Conservation (phyloP, 2,113 vertebrate genomes). For the Forbesichthys papilliferus region DNA sequence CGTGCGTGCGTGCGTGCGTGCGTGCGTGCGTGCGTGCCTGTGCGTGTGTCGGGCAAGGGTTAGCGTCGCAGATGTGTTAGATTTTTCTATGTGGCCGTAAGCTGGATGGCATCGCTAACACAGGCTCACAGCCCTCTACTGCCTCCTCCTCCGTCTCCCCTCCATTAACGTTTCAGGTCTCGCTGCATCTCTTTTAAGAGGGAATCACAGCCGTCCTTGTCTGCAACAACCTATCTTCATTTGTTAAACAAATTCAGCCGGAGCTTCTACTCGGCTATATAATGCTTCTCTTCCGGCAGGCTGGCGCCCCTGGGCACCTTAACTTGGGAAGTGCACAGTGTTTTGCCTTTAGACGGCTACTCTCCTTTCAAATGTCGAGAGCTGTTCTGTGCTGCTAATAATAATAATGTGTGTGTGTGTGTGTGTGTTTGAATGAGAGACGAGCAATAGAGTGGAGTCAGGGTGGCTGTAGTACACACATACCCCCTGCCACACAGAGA, state of each 20-base stretch:
- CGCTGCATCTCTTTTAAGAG: constrained; percentile 32
- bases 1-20: neutral
- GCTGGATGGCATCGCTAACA: constrained; percentile 43
- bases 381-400: no score
- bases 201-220: constrained; percentile 8
- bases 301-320: no score
- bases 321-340: no score
- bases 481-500: no score
- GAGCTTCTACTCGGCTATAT: constrained; percentile 2
- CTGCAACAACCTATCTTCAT: neutral
- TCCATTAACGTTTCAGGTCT: constrained; percentile 50
- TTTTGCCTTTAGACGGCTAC: no score
- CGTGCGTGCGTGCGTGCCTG: constrained; percentile 10
- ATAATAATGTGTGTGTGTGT: neutral
- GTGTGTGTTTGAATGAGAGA: constrained; percentile 3
- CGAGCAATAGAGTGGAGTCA: neutral
- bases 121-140: constrained; percentile 31
- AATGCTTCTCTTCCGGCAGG: no score
- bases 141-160: constrained; percentile 25
- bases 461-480: no score
- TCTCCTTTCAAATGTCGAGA: no score
- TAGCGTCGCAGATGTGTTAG: constrained; percentile 41
- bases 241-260: constrained; percentile 18
- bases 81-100: constrained; percentile 34
- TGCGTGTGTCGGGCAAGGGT: constrained; percentile 5